Percentiles rank a stretch among this genome's conserved stretches.
phyloP scores from a whole-genome alignment of 2,888 invertebrate genomes.

The Nebria salina region DNA sequence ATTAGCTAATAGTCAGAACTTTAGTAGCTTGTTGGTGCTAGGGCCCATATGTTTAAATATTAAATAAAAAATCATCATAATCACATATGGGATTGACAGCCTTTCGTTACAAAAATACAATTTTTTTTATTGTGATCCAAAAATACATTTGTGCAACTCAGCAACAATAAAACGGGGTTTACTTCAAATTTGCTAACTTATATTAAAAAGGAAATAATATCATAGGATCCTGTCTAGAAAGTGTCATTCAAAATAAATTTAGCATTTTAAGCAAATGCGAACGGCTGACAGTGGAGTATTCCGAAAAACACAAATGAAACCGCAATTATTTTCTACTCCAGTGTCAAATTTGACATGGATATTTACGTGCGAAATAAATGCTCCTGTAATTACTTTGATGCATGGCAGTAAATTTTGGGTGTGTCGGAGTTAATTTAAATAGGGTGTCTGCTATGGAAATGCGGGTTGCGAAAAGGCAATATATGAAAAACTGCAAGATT shows the following conservation, averaged over 20 bases:
- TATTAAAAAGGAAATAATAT: background rate
- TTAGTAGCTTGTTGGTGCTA: no score
- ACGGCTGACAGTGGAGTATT: background rate
- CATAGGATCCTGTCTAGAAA: background rate
- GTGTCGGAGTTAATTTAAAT: slow-evolving; percentile 6
- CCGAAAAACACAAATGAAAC: background rate
- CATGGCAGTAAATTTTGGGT: slow-evolving; percentile 1
- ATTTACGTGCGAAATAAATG: background rate
- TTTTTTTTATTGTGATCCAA: background rate
- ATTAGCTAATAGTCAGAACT: no score
- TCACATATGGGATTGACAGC: no score
- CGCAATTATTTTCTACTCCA: background rate
- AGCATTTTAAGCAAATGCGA: background rate
- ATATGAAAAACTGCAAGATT: no score
- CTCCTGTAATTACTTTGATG: background rate
- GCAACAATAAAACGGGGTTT: background rate
- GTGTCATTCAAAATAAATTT: background rate
- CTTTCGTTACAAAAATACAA: background rate
- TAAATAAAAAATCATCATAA: no score
- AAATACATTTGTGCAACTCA: background rate
- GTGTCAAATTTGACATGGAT: background rate
- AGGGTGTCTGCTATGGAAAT: background rate
- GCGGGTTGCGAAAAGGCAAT: background rate
- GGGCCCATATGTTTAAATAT: no score
- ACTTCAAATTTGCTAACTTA: background rate